Conservation (phyloP, 2,113 vertebrate genomes). For the Pristiophorus japonicus region DNA sequence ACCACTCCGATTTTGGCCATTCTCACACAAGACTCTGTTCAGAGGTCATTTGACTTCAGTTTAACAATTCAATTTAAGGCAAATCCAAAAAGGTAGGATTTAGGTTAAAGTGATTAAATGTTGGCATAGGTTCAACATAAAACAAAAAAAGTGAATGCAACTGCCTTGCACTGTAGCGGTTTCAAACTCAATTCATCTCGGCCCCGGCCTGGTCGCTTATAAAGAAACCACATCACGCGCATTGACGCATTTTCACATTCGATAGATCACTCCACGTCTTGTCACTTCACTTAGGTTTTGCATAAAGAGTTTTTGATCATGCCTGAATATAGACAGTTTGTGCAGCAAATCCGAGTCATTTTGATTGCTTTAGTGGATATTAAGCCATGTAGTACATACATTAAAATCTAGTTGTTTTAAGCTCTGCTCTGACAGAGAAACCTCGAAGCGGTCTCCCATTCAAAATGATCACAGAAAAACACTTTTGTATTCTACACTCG, state of each 20-base stretch:
- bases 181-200: background rate
- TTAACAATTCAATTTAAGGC: background rate
- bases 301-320: background rate
- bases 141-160: background rate
- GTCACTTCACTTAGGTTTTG: conserved; percentile 11
- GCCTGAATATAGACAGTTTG: background rate
- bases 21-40: background rate
- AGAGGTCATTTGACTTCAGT: background rate
- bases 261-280: background rate
- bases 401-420: background rate
- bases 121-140: background rate
- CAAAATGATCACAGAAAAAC: background rate
- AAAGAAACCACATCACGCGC: background rate
- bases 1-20: conserved; percentile 2
- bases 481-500: background rate
- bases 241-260: background rate
- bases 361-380: conserved; percentile 1
- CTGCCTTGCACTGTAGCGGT: background rate
- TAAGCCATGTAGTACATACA: conserved; percentile 26
- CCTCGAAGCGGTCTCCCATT: background rate
- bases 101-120: conserved; percentile 5
- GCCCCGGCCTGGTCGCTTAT: background rate
- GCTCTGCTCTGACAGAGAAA: conserved; percentile 28
- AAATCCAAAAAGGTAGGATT: conserved; percentile 14
- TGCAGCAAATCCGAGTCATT: background rate